Base-by-base conservation (phyloP, 2,113 vertebrate genomes). In the Triplophysa dalaica region DNA sequence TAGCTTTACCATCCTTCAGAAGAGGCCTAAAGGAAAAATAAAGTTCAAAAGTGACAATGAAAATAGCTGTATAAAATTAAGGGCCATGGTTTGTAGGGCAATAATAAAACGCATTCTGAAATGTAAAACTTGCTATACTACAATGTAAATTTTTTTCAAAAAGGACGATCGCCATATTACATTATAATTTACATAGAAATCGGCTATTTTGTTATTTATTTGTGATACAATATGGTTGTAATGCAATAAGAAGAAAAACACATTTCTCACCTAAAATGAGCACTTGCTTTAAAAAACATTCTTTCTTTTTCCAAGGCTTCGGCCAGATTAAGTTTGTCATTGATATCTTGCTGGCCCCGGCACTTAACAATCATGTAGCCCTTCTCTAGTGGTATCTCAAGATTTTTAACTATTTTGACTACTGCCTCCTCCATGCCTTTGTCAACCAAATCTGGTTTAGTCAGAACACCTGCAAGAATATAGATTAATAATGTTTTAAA, bases 361-460 rank as follows among this genome's bases (percentile, higher is more conserved):
- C 94, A 95, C 85, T 89, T 95, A 13, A 95, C 93, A 0, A 95
- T 85, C 92, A 93, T 93, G 86, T 95, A 95, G 29, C 94, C 94
- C 68, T 94, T 95, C 84, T 87, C 91, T 60, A 95, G 90, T 8
- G 63, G 83, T 70, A 88, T 83, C 3, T 90, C 75, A 0, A 69
- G 29, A 82, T 95, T 95, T 14, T 8, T 70, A 1, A 92, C 61
- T 16, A 93, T 83, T 0, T 84, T 87, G 0, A 94, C 0, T 0
- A 95, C 19, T 1, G 69, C 17, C 0, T 84, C 65, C 17, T 95
- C 93, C 0, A 93, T 89, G 9, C 94, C 94, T 83, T 4, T 92
- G 83, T 95, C 94, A 62, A 94, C 80, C 26, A 95, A 86, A 77
- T 95, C 94, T 0, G 94, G 94, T 81, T 95, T 95, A 0, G 94